phyloP scores from a whole-genome alignment of 2,797 vertebrate species.

The Coluber constrictor region DNA sequence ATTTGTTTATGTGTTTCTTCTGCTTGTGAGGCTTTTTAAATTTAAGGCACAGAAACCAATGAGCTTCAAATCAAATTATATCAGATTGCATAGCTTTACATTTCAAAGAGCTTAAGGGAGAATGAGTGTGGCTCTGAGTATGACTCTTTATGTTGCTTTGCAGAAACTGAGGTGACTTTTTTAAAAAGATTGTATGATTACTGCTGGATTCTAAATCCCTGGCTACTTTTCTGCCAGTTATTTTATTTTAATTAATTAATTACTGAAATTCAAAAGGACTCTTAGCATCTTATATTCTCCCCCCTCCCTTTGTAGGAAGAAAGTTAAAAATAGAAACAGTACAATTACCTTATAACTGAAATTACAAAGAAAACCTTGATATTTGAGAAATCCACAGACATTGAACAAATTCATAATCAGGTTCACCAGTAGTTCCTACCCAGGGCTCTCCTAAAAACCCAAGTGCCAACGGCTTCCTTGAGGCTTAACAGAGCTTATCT shows the following conservation, averaged over 20 bases:
- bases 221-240: slow-evolving; percentile 40
- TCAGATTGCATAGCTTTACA: slow-evolving; percentile 37
- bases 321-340: background rate
- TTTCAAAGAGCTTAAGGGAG: slow-evolving; percentile 51
- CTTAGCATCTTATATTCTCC: background rate
- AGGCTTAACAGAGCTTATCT: background rate
- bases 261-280: background rate
- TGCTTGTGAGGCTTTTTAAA: slow-evolving; percentile 37
- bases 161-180: slow-evolving; percentile 45
- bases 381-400: background rate
- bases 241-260: slow-evolving; percentile 16
- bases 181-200: background rate
- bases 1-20: slow-evolving; percentile 21
- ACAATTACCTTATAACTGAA: background rate
- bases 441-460: background rate
- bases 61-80: slow-evolving; percentile 58
- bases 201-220: background rate
- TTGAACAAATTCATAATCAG: background rate
- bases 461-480: background rate
- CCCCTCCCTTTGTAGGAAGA: background rate
- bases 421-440: background rate
- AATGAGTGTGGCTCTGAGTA: slow-evolving; percentile 27
- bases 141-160: slow-evolving; percentile 32
- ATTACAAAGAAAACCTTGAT: background rate
- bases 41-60: slow-evolving; percentile 43